Evolutionary conservation across 2,113 vertebrate species (phyloP), one percentile per base, ranked within the genome.

Genomic region (Dissostichus mawsoni): DNA sequence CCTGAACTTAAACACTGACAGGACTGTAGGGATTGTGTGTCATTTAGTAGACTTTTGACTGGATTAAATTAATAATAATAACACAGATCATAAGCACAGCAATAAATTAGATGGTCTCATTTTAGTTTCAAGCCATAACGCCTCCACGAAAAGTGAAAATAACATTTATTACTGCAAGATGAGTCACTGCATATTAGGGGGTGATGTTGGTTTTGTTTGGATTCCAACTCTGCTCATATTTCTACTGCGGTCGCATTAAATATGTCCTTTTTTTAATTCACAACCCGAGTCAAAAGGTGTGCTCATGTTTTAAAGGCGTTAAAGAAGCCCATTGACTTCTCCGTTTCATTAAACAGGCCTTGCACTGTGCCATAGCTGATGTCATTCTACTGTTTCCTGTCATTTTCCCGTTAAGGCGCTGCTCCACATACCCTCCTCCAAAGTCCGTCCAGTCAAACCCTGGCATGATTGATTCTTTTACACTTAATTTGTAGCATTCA

Each of bases 371-470:
- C 74, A 85, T 64, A 69, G 74, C 81, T 94, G 90, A 94, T 91
- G 92, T 94, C 89, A 94, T 89, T 88, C 83, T 65, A 68, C 80
- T 74, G 68, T 87, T 92, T 90, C 86, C 90, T 92, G 87, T 89
- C 87, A 87, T 93, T 93, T 93, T 87, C 79, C 89, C 84, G 82
- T 58, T 61, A 36, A 69, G 88, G 87, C 82, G 55, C 48, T 41
- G 58, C 69, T 86, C 80, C 86, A 87, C 87, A 59, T 78, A 75
- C 74, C 79, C 65, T 62, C 75, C 83, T 88, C 64, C 74, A 88
- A 84, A 78, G 75, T 80, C 62, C 50, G 18, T 81, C 74, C 80
- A 77, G 88, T 89, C 81, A 87, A 77, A 84, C 73, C 61, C 65
- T 69, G 71, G 62, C 81, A 81, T 85, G 86, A 92, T 87, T 89